Evolutionary conservation across 2,113 vertebrate genomes (phyloP).

Genomic region (Boulengeromyrus knoepffleri): DNA sequence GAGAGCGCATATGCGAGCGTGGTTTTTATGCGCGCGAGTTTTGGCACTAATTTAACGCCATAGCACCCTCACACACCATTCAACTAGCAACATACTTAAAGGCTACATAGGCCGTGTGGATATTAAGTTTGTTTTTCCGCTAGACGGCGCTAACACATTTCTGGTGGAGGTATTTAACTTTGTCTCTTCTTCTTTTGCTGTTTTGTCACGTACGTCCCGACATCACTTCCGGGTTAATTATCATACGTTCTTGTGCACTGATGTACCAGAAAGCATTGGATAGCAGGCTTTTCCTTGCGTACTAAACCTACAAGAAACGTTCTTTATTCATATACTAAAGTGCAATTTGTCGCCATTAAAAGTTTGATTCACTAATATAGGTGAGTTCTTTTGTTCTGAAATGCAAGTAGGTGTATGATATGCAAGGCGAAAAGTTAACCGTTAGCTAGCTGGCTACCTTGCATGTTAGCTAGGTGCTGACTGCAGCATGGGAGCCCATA

Average conservation of each 20-base stretch:
- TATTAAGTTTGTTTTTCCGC: background rate
- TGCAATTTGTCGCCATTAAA: background rate
- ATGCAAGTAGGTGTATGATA: background rate
- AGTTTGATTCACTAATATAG: background rate
- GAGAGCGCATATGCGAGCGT: too few relatives aligned
- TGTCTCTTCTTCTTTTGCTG: background rate
- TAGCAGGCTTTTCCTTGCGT: background rate
- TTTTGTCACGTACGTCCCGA: background rate
- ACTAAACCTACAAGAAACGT: background rate
- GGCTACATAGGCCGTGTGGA: background rate
- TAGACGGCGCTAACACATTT: conserved; percentile 11
- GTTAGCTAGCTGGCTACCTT: background rate
- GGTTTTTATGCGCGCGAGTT: too few relatives aligned
- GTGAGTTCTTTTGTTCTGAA: background rate
- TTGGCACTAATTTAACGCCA: too few relatives aligned
- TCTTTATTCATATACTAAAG: background rate
- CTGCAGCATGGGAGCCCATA: conserved; percentile 9
- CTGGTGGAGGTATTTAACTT: background rate
- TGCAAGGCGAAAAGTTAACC: background rate
- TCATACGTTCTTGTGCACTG: conserved; percentile 12
- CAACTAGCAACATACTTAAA: background rate
- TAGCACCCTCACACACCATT: background rate
- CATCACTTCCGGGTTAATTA: background rate
- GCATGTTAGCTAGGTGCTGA: background rate
- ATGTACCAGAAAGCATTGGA: background rate